Evolutionary conservation across 2,888 invertebrate species (phyloP).

Genomic region (Melinaea marsaeus): DNA sequence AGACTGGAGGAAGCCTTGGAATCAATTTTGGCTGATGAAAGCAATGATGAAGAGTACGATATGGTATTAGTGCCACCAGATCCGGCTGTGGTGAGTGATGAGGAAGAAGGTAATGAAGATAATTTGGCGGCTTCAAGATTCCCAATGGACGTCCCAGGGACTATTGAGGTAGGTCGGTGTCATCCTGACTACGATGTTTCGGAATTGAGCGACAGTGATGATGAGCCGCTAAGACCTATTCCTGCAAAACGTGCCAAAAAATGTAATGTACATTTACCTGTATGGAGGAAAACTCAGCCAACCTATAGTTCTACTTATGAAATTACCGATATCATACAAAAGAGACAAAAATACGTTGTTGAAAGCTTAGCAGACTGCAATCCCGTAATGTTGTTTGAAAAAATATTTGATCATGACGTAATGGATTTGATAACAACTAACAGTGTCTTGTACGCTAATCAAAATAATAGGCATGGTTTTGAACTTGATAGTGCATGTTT

Average conservation of each 20-base stretch:
- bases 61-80: slow-evolving; percentile 30
- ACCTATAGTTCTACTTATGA: slow-evolving; percentile 30
- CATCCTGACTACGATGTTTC: slow-evolving; percentile 27
- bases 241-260: slow-evolving; percentile 27
- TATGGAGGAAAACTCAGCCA: slow-evolving; percentile 29
- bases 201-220: slow-evolving; percentile 26
- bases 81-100: slow-evolving; percentile 31
- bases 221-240: slow-evolving; percentile 29
- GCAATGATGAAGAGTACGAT: slow-evolving; percentile 29
- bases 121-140: slow-evolving; percentile 28
- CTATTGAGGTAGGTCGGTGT: slow-evolving; percentile 29
- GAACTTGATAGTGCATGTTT: too few species aligned
- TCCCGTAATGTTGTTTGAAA: too few species aligned
- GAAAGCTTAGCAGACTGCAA: neutral
- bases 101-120: slow-evolving; percentile 34
- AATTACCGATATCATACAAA: slow-evolving; percentile 29
- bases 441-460: too few species aligned
- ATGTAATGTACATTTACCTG: slow-evolving; percentile 28
- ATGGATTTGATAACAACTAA: too few species aligned
- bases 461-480: too few species aligned
- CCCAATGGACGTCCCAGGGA: slow-evolving; percentile 32
- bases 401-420: too few species aligned
- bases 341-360: slow-evolving; percentile 30
- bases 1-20: slow-evolving; percentile 30
- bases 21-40: slow-evolving; percentile 31